phyloP scores from a whole-genome alignment of 2,888 invertebrate species.

The Rhorus exstirpatorius region DNA sequence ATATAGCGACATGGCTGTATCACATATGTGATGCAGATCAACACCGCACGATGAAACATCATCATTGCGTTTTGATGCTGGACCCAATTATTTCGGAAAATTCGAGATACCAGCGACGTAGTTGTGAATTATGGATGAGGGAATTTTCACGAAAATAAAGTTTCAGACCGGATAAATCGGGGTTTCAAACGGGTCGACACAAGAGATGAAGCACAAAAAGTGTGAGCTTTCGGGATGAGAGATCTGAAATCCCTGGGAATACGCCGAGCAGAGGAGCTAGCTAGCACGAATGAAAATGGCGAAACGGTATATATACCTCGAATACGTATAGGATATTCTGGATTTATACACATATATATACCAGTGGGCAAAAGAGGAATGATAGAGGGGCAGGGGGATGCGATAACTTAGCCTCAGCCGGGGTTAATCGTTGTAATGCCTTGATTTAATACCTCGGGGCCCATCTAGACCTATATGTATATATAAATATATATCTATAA shows the following conservation, averaged over 20 bases:
- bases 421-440: slow-evolving; percentile 83
- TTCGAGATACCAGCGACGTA: too few relatives aligned
- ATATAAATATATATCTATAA: slow-evolving; percentile 45
- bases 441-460: slow-evolving; percentile 79
- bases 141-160: slow-evolving; percentile 50
- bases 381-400: slow-evolving; percentile 63
- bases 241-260: slow-evolving; percentile 65
- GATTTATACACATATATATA: slow-evolving; percentile 30
- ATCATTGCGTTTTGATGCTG: not conserved
- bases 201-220: slow-evolving; percentile 53
- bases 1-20: too few relatives aligned
- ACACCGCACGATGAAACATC: not conserved
- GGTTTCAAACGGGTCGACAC: not conserved
- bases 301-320: slow-evolving; percentile 22
- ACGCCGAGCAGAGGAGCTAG: slow-evolving; percentile 26
- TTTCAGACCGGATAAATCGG: slow-evolving; percentile 36
- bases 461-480: slow-evolving; percentile 76
- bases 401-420: slow-evolving; percentile 82
- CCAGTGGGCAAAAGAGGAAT: slow-evolving; percentile 48
- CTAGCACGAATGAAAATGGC: slow-evolving; percentile 35
- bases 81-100: not conserved
- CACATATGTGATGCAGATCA: too few relatives aligned
- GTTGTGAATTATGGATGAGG: not conserved
- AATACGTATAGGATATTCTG: not conserved
- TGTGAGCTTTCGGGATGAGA: slow-evolving; percentile 53